Percentiles rank a stretch among this genome's conserved stretches.
These are phyloP conservation scores for Pagetopsis macropterus DNA, from an alignment of 2,797 vertebrate genomes.

Conservation along the genomic window DNA sequence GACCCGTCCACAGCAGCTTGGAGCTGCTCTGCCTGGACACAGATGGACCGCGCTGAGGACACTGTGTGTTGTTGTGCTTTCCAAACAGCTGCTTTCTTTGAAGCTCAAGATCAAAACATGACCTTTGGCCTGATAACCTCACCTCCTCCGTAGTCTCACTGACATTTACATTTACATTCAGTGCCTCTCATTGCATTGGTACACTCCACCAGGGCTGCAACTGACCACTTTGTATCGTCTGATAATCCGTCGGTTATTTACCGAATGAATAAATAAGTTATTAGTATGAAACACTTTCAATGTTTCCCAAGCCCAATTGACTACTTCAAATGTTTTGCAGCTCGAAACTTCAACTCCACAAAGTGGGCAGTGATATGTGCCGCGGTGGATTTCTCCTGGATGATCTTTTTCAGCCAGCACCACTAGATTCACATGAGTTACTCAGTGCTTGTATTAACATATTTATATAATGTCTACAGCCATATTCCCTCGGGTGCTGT, in stretches of 20 bases:
- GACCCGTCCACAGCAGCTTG: slow-evolving; percentile 6
- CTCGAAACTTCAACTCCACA: no score
- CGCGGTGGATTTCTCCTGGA: neutral
- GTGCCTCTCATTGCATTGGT: neutral
- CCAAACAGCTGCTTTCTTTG: slow-evolving; percentile 61
- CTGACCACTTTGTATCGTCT: no score
- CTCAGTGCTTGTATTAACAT: neutral
- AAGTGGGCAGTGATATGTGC: neutral
- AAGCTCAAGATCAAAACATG: slow-evolving; percentile 61
- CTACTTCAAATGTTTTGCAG: no score
- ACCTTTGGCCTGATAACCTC: slow-evolving; percentile 47
- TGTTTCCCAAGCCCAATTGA: no score
- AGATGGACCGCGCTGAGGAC: slow-evolving; percentile 4
- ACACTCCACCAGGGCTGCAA: neutral
- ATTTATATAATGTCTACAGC: neutral
- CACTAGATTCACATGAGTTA: neutral
- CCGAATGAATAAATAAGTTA: no score
- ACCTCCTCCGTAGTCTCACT: neutral
- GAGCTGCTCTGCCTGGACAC: slow-evolving; percentile 16
- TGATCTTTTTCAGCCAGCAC: neutral
- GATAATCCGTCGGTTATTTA: no score
- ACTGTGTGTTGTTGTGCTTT: slow-evolving; percentile 28
- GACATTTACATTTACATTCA: slow-evolving; percentile 36
- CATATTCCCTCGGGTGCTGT: neutral
- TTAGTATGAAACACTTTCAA: no score